Percentiles rank a stretch among this genome's conserved stretches.
Evolutionary conservation across 2,113 vertebrate genomes (phyloP).

Genomic region (Mixornis gularis): DNA sequence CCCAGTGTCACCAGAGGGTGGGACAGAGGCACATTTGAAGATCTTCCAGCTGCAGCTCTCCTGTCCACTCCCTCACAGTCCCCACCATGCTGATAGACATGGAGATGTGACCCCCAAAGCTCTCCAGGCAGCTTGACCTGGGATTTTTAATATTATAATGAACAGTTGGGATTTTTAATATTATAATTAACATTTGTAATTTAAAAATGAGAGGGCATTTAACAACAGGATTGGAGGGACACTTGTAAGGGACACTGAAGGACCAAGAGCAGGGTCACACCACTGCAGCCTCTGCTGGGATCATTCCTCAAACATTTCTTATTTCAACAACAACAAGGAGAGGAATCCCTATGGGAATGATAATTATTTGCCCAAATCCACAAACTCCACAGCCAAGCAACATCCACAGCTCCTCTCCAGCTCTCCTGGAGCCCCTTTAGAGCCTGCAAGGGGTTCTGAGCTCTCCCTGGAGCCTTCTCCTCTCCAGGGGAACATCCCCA

Average conservation of each 20-base stretch:
- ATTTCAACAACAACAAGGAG: neutral
- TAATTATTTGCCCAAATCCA: accelerated
- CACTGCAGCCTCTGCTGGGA: neutral
- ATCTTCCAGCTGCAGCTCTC: neutral
- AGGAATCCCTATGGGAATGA: neutral
- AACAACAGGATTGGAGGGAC: accelerated
- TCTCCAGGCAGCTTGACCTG: neutral
- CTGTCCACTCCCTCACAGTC: neutral
- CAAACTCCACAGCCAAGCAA: neutral
- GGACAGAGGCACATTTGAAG: neutral
- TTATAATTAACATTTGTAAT: neutral
- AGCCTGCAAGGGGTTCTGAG: neutral
- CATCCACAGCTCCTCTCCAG: neutral
- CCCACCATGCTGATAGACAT: accelerated
- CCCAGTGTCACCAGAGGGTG: neutral
- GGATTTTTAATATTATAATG: neutral
- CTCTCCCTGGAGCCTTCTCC: neutral
- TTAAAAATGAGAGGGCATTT: neutral
- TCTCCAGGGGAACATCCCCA: neutral
- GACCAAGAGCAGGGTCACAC: neutral
- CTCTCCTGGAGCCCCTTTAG: neutral
- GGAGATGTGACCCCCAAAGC: neutral
- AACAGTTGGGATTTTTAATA: neutral
- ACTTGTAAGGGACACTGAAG: neutral
- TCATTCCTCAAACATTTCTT: neutral